These are phyloP conservation scores for Trachemys scripta DNA, from an alignment of 2,113 vertebrate species.

Conservation along the genomic window DNA sequence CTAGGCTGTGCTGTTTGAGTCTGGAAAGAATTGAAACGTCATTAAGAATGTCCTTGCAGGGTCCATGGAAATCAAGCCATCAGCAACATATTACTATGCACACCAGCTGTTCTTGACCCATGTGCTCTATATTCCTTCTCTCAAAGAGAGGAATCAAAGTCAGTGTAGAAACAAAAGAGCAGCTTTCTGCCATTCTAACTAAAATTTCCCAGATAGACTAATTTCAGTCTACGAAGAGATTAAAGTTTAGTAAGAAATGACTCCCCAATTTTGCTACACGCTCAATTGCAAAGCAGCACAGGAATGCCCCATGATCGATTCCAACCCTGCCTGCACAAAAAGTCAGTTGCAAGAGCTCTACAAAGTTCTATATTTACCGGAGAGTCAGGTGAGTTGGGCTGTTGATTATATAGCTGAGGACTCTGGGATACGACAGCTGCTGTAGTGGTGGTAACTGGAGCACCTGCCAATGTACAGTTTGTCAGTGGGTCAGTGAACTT, in stretches of 20 bases:
- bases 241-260: not conserved
- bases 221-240: rapidly evolving
- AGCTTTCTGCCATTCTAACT: not conserved
- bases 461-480: constrained; percentile 72
- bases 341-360: not conserved
- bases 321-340: not conserved
- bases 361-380: constrained; percentile 81
- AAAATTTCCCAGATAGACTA: not conserved
- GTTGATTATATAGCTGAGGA: constrained; percentile 92
- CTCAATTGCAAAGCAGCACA: not conserved
- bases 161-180: not conserved
- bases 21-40: constrained; percentile 63
- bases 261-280: not conserved
- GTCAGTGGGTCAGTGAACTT: not conserved
- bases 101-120: not conserved
- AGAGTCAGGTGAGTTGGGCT: constrained; percentile 85
- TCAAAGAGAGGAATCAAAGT: not conserved
- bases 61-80: rapidly evolving
- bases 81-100: not conserved
- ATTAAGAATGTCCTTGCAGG: not conserved
- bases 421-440: constrained; percentile 93
- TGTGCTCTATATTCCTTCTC: not conserved
- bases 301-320: not conserved
- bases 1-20: constrained; percentile 80
- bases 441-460: constrained; percentile 84